Conservation (phyloP, 2,888 invertebrate genomes). For the Oligia fasciuncula region DNA sequence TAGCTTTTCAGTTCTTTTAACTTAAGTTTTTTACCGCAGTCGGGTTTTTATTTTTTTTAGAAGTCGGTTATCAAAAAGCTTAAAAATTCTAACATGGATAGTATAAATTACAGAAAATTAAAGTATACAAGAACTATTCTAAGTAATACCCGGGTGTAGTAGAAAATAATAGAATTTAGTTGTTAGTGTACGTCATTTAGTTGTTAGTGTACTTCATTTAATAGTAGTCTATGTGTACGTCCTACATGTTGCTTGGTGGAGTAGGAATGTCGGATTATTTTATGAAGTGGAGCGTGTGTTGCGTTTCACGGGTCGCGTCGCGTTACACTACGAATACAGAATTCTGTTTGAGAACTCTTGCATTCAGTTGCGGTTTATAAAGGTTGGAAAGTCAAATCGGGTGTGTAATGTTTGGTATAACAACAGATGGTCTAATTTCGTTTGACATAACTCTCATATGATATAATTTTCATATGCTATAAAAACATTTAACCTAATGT, state of each 20-base stretch:
- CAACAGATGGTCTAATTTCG: too few relatives aligned
- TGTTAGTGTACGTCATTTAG: background rate
- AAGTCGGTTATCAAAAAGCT: background rate
- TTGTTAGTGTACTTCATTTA: background rate
- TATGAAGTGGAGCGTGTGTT: background rate
- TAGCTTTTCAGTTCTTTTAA: too few relatives aligned
- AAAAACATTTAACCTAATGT: too few relatives aligned
- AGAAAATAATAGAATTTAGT: background rate
- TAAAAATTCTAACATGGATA: background rate
- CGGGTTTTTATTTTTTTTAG: too few relatives aligned
- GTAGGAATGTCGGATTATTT: background rate
- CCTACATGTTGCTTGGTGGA: background rate
- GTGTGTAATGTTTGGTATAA: too few relatives aligned
- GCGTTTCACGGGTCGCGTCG: slow-evolving; percentile 3
- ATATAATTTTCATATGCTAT: too few relatives aligned
- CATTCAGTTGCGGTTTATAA: background rate
- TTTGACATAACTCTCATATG: too few relatives aligned
- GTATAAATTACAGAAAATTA: background rate
- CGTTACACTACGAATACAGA: background rate
- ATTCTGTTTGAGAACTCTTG: slow-evolving; percentile 8
- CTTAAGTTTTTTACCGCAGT: too few relatives aligned
- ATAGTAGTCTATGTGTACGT: too few relatives aligned
- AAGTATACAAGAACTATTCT: background rate
- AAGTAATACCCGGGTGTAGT: background rate
- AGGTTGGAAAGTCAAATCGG: background rate